Base-by-base conservation (phyloP, 2,888 invertebrate species). In the Oxycera nigricornis region DNA sequence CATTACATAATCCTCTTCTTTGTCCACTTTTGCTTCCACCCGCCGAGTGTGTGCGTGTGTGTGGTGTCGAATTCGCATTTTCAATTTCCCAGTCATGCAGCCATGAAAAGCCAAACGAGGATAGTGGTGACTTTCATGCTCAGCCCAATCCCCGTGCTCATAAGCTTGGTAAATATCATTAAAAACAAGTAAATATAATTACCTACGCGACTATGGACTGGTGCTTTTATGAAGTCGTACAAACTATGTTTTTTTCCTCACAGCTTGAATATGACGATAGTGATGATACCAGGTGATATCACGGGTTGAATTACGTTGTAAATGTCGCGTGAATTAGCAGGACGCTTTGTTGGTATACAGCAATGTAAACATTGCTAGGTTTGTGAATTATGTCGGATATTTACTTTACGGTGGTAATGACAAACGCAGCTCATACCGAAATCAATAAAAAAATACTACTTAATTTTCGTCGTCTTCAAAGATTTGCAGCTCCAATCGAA, bases 171-270 rank as follows among this genome's bases (percentile, higher is more conserved):
- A 59, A 59, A 59, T 59, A 59, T 28, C 59, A 28, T 59, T 28
- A 59, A 28, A 59, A 59, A 28, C n/a, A 28, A 14, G 59, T 59
- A 59, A 59, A 59, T 59, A 59, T 59, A 59, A 30, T 55, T 59
- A 59, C 28, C 2, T 28, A 28, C 17, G 4, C 17, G 50, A 30
- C 2, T 28, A 28, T 28, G 59, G 59, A 59, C 59, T 55, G 2
- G 2, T 9, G 30, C 28, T 28, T 55, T 26, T 59, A 59, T 59
- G 59, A 59, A 59, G 59, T 59, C n/a, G 14, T 28, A 59, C 28
- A 59, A 26, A 28, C 30, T 50, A 17, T 50, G 9, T n/a, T 50
- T 17, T n/a, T n/a, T n/a, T n/a, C n/a, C n/a, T n/a, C n/a, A n/a
- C n/a, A n/a, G n/a, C n/a, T n/a, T n/a, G n/a, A n/a, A n/a, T n/a